phyloP scores from a whole-genome alignment of 1,140 invertebrate genomes.

The Drosophila erecta region DNA sequence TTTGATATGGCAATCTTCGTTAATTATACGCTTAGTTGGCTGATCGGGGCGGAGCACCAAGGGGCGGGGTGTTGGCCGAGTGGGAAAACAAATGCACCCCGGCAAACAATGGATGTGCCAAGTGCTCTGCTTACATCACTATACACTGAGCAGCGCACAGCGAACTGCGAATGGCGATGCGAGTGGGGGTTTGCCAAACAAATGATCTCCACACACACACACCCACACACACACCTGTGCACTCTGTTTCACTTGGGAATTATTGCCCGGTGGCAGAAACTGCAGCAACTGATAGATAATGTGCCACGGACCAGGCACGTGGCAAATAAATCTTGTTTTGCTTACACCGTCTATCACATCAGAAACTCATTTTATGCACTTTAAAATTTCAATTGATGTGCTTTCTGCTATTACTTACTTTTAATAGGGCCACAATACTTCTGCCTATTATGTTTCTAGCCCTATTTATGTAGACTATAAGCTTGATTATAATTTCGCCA shows the following conservation, averaged over 20 bases:
- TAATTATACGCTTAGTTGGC: conserved; percentile 70
- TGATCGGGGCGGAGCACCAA: conserved; percentile 18
- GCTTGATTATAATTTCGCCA: too few species aligned
- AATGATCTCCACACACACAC: conserved; percentile 35
- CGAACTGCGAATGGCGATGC: conserved; percentile 5
- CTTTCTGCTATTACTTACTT: too few species aligned
- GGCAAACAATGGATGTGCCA: conserved; percentile 42
- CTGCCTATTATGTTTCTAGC: too few species aligned
- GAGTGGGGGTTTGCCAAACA: conserved; percentile 64
- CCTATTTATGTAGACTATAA: too few species aligned
- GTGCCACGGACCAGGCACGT: neutral
- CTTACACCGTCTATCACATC: neutral
- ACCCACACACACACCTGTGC: conserved; percentile 3
- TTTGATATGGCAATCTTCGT: conserved; percentile 63
- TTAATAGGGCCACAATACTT: too few species aligned
- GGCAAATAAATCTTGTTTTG: neutral
- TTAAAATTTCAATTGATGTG: neutral
- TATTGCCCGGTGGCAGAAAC: conserved; percentile 20
- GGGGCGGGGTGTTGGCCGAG: conserved; percentile 22
- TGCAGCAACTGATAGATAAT: neutral
- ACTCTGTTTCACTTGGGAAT: conserved; percentile 13
- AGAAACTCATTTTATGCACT: too few species aligned
- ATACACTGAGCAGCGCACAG: neutral
- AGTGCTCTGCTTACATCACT: conserved; percentile 64
- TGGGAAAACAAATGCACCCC: conserved; percentile 53